Evolutionary conservation across 92 coral and sea anemone species (phyloP), one percentile per base, ranked within the genome.

Genomic region (Umimayanthus chanpuru): DNA sequence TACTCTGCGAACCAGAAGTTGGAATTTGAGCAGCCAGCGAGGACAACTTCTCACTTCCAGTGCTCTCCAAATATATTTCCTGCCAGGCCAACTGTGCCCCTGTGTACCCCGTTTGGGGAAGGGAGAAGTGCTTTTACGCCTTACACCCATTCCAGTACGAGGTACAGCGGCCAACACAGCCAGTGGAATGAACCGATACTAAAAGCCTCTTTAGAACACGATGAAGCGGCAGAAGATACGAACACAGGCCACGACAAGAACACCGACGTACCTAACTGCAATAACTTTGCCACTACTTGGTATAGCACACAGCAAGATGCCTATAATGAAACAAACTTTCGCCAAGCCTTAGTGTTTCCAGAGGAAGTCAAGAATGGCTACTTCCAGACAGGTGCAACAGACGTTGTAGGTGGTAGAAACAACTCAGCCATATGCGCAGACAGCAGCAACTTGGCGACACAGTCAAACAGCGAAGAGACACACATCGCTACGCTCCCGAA

Each of bases 121-220:
- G 26, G 43, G 5, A n/a, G 29, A 43, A 83, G 67, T 25, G 87
- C 77, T 6, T 83, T 83, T 70, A 83, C 36, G 32, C 87, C 87
- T 43, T 83, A 83, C 41, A 30, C 29, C 25, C 65, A 73, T 5
- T 43, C 26, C 26, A 70, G 18, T 43, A 50, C 4, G 5, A 82
- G 43, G n/a, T 39, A 39, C 40, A 47, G 32, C 1, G 61, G n/a
- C 28, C 25, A 68, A 3, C 66, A 32, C 2, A 67, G 14, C 78
- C 55, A 38, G 6, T 26, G 53, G 20, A 49, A 43, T 72, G 77
- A 83, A 70, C n/a, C 56, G 28, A 28, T 41, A 23, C 6, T 38
- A 4, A 36, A 68, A 44, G 40, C 10, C 47, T 73, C 28, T n/a
- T 14, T 39, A 9, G 66, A 43, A 61, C 28, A 23, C 28, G 87